These are phyloP conservation scores for Stichopus chloronotus DNA, from an alignment of 35 echinoderm and acorn worm genomes.

Conservation along the genomic window DNA sequence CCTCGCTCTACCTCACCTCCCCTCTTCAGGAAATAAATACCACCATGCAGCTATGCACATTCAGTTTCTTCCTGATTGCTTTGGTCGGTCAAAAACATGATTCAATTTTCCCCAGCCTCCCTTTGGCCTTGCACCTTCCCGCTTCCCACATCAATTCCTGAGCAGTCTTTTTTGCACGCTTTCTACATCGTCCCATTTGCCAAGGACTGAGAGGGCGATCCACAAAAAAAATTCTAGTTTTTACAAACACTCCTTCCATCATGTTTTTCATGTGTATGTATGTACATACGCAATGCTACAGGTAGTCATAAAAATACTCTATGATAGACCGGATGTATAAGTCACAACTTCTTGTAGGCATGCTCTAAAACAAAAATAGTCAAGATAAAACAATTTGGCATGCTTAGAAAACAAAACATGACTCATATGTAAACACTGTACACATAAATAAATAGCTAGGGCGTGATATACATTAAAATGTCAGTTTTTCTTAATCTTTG, in stretches of 20 bases:
- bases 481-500: neutral
- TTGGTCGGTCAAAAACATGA: no score
- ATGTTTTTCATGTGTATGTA: neutral
- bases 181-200: neutral
- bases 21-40: no score
- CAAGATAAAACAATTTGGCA: constrained; percentile 5
- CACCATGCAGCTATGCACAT: no score
- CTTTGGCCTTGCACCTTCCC: no score
- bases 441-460: constrained; percentile 31
- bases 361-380: constrained; percentile 3
- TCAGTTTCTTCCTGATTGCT: no score
- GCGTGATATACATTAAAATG: constrained; percentile 38
- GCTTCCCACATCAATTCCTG: no score
- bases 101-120: no score
- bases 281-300: no score
- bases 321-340: neutral
- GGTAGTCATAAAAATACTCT: neutral
- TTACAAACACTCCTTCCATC: neutral
- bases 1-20: no score
- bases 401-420: neutral
- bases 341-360: neutral
- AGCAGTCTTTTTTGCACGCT: no score
- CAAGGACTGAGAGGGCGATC: neutral
- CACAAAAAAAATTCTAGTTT: neutral
- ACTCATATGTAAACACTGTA: neutral